Evolutionary conservation across 2,113 vertebrate genomes (phyloP), one percentile per base, ranked within the genome.

Genomic region (Thamnaconus septentrionalis): DNA sequence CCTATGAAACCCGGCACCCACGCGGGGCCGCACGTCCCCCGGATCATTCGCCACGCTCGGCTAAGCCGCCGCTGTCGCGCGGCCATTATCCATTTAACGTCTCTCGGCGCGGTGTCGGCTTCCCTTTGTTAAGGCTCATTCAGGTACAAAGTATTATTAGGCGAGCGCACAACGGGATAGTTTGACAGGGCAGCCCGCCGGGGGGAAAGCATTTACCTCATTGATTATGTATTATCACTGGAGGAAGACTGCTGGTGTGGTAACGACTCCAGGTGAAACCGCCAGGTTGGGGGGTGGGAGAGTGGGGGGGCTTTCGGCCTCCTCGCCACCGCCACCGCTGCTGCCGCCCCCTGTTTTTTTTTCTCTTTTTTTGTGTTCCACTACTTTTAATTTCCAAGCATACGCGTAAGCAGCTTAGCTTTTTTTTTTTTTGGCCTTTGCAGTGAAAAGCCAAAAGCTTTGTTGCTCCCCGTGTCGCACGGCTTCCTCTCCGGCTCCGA

Each of bases 61-160:
- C 77, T 73, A 81, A 84, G 79, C 76, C 72, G 76, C 71, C 31
- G 40, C 85, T 69, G 85, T 87, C 84, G 80, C 75, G 79, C 84
- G 58, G 83, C 83, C 85, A 87, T 90, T 88, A 91, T 87, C 87
- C 79, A 81, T 87, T 90, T 85, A 90, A 83, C 84, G 83, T 82
- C 72, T 78, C 80, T 65, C 72, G 44, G 69, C 68, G 45, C 18
- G 75, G 85, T 89, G 87, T 91, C 90, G 79, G 83, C 81, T 90
- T 89, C 76, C 88, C 80, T 85, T 90, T 91, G 86, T 89, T 81
- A 73, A 86, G 60, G 79, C 82, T 87, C 85, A 87, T 89, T 90
- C 78, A 79, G 78, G 81, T 85, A 89, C 83, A 83, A 88, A 91
- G 81, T 88, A 88, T 87, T 91, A 90, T 88, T 87, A 88, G 85